Percentiles rank a stretch among this genome's conserved stretches.
Evolutionary conservation across 2,797 vertebrate species (phyloP).

Genomic region (Dipus sagitta): DNA sequence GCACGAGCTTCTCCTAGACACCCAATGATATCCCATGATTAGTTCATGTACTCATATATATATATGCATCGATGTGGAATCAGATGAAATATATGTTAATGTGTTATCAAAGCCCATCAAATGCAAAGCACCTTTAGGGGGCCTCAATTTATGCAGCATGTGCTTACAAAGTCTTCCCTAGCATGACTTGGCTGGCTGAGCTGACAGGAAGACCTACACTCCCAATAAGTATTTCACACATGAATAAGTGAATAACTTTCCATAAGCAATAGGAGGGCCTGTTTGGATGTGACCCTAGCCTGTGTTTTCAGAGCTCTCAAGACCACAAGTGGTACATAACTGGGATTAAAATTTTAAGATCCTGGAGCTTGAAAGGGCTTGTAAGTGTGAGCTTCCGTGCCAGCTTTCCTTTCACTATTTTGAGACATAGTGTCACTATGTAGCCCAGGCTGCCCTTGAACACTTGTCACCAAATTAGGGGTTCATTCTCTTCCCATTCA

Average conservation of each 20-base stretch:
- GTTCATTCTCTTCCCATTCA: too few relatives aligned
- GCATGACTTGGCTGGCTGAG: neutral
- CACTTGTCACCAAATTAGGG: too few relatives aligned
- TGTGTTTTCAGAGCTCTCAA: neutral
- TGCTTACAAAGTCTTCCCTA: neutral
- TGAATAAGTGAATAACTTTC: neutral
- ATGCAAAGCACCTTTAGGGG: neutral
- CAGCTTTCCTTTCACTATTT: too few relatives aligned
- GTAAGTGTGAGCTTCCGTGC: too few relatives aligned
- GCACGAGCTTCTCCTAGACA: neutral
- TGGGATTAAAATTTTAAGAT: neutral
- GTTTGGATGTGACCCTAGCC: neutral
- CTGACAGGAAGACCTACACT: neutral
- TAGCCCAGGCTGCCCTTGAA: too few relatives aligned
- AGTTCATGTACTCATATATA: neutral
- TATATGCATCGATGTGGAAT: neutral
- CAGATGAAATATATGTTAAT: neutral
- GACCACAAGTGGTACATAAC: neutral
- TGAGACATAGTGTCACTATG: too few relatives aligned
- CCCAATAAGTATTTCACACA: neutral
- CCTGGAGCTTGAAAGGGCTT: neutral
- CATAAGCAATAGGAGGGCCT: neutral
- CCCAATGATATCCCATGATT: neutral
- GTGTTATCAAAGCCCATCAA: neutral
- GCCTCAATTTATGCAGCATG: neutral